Evolutionary conservation across 1,140 invertebrate species (phyloP).

Genomic region (Parasteatoda tepidariorum): DNA sequence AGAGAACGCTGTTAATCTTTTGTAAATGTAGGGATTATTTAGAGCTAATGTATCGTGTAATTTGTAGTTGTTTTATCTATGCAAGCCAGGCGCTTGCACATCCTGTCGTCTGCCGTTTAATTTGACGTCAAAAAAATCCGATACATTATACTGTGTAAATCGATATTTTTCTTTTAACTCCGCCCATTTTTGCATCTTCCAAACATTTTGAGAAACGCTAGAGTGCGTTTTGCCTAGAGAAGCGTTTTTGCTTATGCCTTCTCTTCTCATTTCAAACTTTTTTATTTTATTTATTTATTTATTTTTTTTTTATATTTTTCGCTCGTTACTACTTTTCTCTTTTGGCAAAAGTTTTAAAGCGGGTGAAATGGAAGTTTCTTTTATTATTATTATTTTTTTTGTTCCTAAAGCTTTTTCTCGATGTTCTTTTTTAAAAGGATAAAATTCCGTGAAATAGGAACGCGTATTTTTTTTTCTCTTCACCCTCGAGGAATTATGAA

Average conservation of each 20-base stretch:
- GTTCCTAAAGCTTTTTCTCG: neutral
- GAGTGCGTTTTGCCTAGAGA: conserved; percentile 34
- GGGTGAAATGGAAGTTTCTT: conserved; percentile 20
- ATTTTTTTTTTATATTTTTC: conserved; percentile 37
- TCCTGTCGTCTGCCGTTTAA: conserved; percentile 38
- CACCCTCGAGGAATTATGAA: neutral
- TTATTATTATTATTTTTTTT: neutral
- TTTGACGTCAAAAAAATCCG: conserved; percentile 57
- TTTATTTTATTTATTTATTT: conserved; percentile 8
- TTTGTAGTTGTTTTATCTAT: conserved; percentile 60
- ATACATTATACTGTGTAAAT: conserved; percentile 53
- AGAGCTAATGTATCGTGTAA: conserved; percentile 54
- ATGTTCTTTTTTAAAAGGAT: neutral
- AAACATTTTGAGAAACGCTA: conserved; percentile 50
- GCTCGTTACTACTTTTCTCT: conserved; percentile 34
- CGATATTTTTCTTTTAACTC: conserved; percentile 41
- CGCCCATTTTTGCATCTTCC: conserved; percentile 52
- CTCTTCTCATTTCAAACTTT: neutral
- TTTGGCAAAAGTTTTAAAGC: conserved; percentile 43
- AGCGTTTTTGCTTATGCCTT: conserved; percentile 19
- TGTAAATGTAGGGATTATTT: conserved; percentile 10
- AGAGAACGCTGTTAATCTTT: conserved; percentile 35
- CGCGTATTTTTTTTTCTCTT: conserved; percentile 17
- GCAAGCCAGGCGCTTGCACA: conserved; percentile 35
- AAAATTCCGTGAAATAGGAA: conserved; percentile 35